These are phyloP conservation scores for Latheticus oryzae DNA, from an alignment of 2,888 invertebrate species.

Conservation along the genomic window DNA sequence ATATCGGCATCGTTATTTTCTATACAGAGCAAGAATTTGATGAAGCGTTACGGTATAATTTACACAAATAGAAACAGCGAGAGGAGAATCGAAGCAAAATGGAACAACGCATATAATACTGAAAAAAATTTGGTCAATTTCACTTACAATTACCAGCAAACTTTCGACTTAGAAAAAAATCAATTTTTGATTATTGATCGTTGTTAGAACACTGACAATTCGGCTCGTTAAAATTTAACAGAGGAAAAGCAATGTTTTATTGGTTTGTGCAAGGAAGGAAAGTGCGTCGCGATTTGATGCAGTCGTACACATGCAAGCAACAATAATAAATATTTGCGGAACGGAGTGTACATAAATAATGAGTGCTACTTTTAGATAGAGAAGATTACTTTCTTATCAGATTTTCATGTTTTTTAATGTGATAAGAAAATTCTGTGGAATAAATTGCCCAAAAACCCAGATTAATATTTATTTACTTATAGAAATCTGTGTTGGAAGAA, in stretches of 20 bases:
- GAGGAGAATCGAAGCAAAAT: too few relatives aligned
- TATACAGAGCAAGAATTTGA: slow-evolving; percentile 36
- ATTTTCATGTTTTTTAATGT: too few relatives aligned
- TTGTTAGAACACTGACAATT: too few relatives aligned
- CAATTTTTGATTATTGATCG: too few relatives aligned
- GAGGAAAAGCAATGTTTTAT: slow-evolving; percentile 10
- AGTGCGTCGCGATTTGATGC: slow-evolving; percentile 22
- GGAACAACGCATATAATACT: neutral
- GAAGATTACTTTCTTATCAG: too few relatives aligned
- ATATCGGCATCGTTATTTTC: slow-evolving; percentile 40
- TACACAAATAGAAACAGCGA: slow-evolving; percentile 36
- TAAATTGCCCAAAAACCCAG: slow-evolving; percentile 20
- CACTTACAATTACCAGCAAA: slow-evolving; percentile 18
- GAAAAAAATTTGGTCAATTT: slow-evolving; percentile 11
- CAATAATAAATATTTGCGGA: slow-evolving; percentile 25
- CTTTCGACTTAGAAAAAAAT: too few relatives aligned
- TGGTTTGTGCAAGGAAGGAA: slow-evolving; percentile 14
- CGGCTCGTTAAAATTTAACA: slow-evolving; percentile 3
- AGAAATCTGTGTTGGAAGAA: too few relatives aligned
- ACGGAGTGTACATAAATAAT: slow-evolving; percentile 11
- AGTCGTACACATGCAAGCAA: slow-evolving; percentile 20
- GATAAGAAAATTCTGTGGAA: too few relatives aligned
- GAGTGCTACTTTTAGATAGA: slow-evolving; percentile 4
- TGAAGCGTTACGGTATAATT: slow-evolving; percentile 39
- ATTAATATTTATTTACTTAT: too few relatives aligned